Base-by-base conservation (phyloP, 2,113 vertebrate genomes). In the Neodon shergylaensis region DNA sequence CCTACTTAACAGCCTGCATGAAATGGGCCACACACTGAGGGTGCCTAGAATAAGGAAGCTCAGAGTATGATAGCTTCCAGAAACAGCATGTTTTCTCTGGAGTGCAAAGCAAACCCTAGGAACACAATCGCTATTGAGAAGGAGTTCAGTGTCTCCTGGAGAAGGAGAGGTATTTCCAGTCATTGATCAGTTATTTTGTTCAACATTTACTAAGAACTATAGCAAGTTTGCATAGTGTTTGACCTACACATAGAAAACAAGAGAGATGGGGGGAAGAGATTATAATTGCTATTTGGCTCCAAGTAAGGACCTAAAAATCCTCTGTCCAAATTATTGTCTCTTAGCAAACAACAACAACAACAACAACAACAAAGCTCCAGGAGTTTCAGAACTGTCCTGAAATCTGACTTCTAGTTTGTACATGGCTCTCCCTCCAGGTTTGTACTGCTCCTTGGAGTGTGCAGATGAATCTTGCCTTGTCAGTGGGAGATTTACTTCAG, bases 201-300 rank as follows among this genome's bases (percentile, higher is more conserved):
- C n/a, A 68, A 94, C 36, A 85, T 90, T 94, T 96, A 87, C 89
- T 90, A 88, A 74, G 92, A 95, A 86, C 5, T 74, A 89, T 96
- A 49, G 63, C 7, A 78, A 77, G 26, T 39, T 92, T 95, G 26
- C 44, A 36, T 11, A 79, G 39, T 81, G 54, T 65, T 92, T 88
- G 54, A 79, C 96, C 65, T 94, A 66, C 76, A 89, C 70, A 81
- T 10, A 79, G 90, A 39, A 77, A 94, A 82, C 42, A 52, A 77
- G 42, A 22, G 24, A 26, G 58, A 88, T 96, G 54, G 7, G 33
- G 6, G 36, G 11, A 58, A 10, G 58, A n/a, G 49, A 63, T 26
- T 85, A 3, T 28, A 65, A 39, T 88, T 68, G 65, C 1, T 14
- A 10, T 77, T 10, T 74, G 31, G 24, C 39, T 54, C n/a, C 13